Conservation (phyloP, 2,888 invertebrate species). For the Drosophila merina region DNA sequence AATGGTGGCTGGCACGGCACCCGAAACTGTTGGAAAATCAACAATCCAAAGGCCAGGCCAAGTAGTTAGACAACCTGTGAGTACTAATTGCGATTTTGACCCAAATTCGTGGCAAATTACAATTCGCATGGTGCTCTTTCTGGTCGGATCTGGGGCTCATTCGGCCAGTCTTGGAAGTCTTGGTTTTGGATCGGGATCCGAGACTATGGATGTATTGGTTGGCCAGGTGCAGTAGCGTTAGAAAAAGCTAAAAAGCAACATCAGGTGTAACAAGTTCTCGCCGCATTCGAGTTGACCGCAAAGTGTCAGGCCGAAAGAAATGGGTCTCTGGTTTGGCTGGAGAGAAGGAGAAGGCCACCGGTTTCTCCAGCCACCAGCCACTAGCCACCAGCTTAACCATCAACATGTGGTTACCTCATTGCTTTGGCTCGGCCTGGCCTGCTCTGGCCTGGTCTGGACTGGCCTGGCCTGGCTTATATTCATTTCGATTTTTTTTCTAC, state of each 20-base stretch:
- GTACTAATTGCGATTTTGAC: conserved; percentile 77
- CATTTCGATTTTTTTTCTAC: conserved; percentile 58
- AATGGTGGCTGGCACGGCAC: conserved; percentile 42
- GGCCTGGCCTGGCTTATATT: conserved; percentile 57
- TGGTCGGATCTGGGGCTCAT: conserved; percentile 40
- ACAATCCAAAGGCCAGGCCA: conserved; percentile 10
- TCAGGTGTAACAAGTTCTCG: conserved; percentile 80
- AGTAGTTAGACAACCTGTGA: conserved; percentile 43
- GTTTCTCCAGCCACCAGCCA: conserved; percentile 20
- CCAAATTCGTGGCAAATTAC: conserved; percentile 74
- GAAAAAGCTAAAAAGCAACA: conserved; percentile 19
- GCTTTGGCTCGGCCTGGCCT: conserved; percentile 23
- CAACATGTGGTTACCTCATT: conserved; percentile 77
- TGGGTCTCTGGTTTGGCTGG: conserved; percentile 59
- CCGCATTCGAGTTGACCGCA: conserved; percentile 63
- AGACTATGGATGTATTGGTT: not conserved
- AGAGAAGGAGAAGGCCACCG: conserved; percentile 15
- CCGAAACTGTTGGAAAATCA: conserved; percentile 19
- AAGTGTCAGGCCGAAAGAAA: conserved; percentile 69
- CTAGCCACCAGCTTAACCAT: conserved; percentile 27
- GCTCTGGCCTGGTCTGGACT: conserved; percentile 33
- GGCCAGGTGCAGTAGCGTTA: conserved; percentile 8
- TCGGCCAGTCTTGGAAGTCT: conserved; percentile 31
- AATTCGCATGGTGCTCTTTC: conserved; percentile 51
- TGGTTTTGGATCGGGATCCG: conserved; percentile 19